Evolutionary conservation across 2,888 invertebrate genomes (phyloP).

Genomic region (Xanthia icteritia): DNA sequence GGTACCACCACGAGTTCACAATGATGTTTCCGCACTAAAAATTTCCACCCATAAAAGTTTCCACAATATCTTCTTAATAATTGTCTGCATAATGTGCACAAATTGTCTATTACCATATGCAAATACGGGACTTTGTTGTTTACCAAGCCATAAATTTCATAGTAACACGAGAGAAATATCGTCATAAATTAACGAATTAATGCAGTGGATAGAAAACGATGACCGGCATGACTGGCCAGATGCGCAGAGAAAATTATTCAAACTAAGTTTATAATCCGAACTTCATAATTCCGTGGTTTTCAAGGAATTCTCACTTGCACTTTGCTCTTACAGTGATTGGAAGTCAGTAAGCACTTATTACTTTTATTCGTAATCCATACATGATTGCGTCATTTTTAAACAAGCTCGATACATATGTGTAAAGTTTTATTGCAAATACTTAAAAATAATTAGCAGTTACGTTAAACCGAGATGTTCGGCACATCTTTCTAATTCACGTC

Average conservation of each 20-base stretch:
- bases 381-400: conserved; percentile 2
- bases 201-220: conserved; percentile 18
- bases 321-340: conserved; percentile 20
- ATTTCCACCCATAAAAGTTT: conserved; percentile 35
- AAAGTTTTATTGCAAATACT: conserved; percentile 37
- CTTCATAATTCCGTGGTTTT: conserved; percentile 2
- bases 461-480: conserved; percentile 16
- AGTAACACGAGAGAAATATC: conserved; percentile 27
- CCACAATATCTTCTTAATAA: conserved; percentile 41
- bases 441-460: conserved; percentile 19
- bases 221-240: background rate
- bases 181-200: conserved; percentile 40
- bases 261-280: background rate
- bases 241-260: background rate
- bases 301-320: background rate
- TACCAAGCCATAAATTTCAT: conserved; percentile 41
- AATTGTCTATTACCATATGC: conserved; percentile 56
- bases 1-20: conserved; percentile 37
- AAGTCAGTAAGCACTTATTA: background rate
- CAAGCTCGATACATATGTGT: conserved; percentile 2
- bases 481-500: conserved; percentile 11
- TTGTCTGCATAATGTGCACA: conserved; percentile 49
- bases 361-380: conserved; percentile 1
- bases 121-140: conserved; percentile 53
- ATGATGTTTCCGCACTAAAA: conserved; percentile 28